phyloP scores from a whole-genome alignment of 2,113 vertebrate genomes.

The Camelus bactrianus region DNA sequence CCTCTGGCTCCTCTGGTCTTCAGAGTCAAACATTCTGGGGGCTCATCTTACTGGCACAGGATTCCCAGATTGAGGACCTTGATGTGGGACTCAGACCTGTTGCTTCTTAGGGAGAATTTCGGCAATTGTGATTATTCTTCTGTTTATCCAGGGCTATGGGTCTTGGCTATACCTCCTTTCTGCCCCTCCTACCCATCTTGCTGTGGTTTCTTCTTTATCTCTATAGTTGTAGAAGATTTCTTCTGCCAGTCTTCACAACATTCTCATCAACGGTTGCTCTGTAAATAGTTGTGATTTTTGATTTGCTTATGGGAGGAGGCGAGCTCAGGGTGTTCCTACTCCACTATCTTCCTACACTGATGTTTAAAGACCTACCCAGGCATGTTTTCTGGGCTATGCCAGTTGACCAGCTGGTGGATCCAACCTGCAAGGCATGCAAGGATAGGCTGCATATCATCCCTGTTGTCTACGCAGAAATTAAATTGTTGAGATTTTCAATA shows the following conservation, averaged over 20 bases:
- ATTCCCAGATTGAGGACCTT: neutral
- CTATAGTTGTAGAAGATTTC: neutral
- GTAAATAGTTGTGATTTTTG: neutral
- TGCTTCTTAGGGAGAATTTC: neutral
- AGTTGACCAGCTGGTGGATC: neutral
- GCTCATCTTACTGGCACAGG: neutral
- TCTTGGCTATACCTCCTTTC: neutral
- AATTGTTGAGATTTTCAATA: neutral
- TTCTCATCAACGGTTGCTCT: neutral
- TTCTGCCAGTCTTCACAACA: neutral
- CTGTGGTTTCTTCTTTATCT: neutral
- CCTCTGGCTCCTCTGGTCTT: neutral
- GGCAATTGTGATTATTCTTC: neutral
- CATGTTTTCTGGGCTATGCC: neutral
- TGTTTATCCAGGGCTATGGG: neutral
- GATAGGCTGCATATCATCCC: neutral
- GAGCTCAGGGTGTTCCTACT: neutral
- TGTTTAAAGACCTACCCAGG: neutral
- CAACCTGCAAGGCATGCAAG: neutral
- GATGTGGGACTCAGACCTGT: neutral
- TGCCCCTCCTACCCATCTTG: too few species aligned
- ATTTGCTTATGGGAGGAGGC: neutral
- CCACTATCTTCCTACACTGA: neutral
- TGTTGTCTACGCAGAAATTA: neutral
- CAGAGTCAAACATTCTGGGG: neutral